Percentiles rank a stretch among this genome's conserved stretches.
Conservation (phyloP, 2,797 vertebrate genomes). For the Lepus oiostolus region DNA sequence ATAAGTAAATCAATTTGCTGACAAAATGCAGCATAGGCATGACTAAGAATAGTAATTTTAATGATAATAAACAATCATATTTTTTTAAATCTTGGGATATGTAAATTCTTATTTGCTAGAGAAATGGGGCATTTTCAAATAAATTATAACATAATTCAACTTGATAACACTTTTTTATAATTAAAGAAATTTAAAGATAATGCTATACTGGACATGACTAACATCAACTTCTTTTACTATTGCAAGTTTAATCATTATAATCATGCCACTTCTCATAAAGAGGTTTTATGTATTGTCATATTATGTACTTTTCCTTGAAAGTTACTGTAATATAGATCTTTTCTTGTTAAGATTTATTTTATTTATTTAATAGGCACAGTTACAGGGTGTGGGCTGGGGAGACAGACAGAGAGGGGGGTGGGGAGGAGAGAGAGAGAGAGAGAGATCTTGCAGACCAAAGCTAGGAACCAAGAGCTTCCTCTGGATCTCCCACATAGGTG, state of each 20-base stretch:
- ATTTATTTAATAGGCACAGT: no score
- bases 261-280: not conserved
- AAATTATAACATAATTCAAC: not conserved
- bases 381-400: no score
- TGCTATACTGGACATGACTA: not conserved
- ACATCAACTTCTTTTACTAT: not conserved
- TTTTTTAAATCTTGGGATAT: not conserved
- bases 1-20: no score
- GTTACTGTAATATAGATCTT: not conserved
- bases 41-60: not conserved
- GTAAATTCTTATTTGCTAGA: not conserved
- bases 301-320: not conserved
- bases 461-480: no score
- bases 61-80: not conserved
- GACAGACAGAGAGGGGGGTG: no score
- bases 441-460: no score
- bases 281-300: not conserved
- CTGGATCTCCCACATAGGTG: no score
- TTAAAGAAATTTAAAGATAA: not conserved
- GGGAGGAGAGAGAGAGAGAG: no score
- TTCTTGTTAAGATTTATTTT: no score
- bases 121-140: not conserved
- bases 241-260: not conserved
- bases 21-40: not conserved
- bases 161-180: not conserved